Evolutionary conservation across 2,113 vertebrate genomes (phyloP), one percentile per base, ranked within the genome.

Genomic region (Tragelaphus imberbis): DNA sequence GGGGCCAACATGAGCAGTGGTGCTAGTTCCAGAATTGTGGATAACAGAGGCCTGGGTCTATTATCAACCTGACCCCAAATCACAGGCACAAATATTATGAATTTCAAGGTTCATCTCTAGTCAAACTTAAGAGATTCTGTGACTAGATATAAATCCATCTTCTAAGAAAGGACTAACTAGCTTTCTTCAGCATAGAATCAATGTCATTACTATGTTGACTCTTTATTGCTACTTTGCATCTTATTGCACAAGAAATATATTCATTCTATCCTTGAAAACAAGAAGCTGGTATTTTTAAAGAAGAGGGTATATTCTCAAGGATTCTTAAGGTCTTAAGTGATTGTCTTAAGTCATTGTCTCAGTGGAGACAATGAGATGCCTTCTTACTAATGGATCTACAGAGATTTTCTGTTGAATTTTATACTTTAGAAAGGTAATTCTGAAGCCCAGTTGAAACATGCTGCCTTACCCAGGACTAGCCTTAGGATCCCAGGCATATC

Each of bases 61-160:
- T 77, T 92, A 49, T 68, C 17, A 91, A 63, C 4, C 13, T 80
- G 61, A 68, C 28, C 36, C 2, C 21, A 63, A n/a, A 47, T n/a
- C 92, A 75, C 25, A 85, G 19, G n/a, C 9, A 40, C 25, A 23
- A 47, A 17, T 80, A 80, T 49, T 88, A 47, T 49, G 16, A 6
- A 68, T 12, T 56, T 13, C n/a, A 59, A 94, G 36, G 10, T 44
- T 75, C 4, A 25, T 44, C 65, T 93, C n/a, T 93, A 36, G 93
- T 59, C 63, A 91, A 93, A 94, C 90, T 88, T 36, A 96, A 90
- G 75, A 81, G 44, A 86, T 21, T 86, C 25, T 65, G 25, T 68
- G 86, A 89, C n/a, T 65, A 40, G 82, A 63, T 14, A 13, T 75
- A 90, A 91, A 77, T 33, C 68, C 36, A 28, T 61, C 61, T 91